These are phyloP conservation scores for Carassius carassius DNA, from an alignment of 2,113 vertebrate genomes.

Conservation along the genomic window DNA sequence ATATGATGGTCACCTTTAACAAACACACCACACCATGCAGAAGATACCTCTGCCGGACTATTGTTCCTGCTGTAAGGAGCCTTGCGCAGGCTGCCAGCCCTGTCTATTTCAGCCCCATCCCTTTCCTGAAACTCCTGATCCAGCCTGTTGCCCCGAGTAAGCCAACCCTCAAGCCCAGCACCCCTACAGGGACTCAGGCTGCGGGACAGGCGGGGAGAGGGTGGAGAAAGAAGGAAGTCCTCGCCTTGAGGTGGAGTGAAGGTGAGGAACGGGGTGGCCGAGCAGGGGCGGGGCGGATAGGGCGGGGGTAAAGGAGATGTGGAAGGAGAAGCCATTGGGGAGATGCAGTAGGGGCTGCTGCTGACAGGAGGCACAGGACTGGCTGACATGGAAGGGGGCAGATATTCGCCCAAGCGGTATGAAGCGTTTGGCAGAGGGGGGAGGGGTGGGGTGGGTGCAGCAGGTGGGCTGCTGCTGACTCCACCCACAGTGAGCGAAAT, in stretches of 20 bases:
- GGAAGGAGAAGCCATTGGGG: slow-evolving; percentile 77
- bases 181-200: slow-evolving; percentile 82
- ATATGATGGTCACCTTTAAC: slow-evolving; percentile 22
- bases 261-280: slow-evolving; percentile 73
- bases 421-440: slow-evolving; percentile 84
- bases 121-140: slow-evolving; percentile 78
- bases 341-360: slow-evolving; percentile 75
- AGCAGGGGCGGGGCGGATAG: slow-evolving; percentile 78
- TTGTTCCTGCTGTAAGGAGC: slow-evolving; percentile 77
- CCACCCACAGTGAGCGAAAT: slow-evolving; percentile 94
- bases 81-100: slow-evolving; percentile 68
- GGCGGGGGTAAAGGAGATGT: slow-evolving; percentile 81
- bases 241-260: slow-evolving; percentile 79
- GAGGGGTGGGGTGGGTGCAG: slow-evolving; percentile 87
- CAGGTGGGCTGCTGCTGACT: slow-evolving; percentile 77
- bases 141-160: slow-evolving; percentile 72
- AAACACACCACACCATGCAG: slow-evolving; percentile 85
- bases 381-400: slow-evolving; percentile 77
- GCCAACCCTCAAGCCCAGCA: slow-evolving; percentile 80
- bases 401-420: slow-evolving; percentile 80
- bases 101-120: slow-evolving; percentile 77
- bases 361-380: slow-evolving; percentile 78
- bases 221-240: slow-evolving; percentile 77
- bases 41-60: slow-evolving; percentile 89
- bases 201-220: slow-evolving; percentile 77